These are phyloP conservation scores for Peromyscus californicus DNA, from an alignment of 2,113 vertebrate genomes.

Conservation along the genomic window DNA sequence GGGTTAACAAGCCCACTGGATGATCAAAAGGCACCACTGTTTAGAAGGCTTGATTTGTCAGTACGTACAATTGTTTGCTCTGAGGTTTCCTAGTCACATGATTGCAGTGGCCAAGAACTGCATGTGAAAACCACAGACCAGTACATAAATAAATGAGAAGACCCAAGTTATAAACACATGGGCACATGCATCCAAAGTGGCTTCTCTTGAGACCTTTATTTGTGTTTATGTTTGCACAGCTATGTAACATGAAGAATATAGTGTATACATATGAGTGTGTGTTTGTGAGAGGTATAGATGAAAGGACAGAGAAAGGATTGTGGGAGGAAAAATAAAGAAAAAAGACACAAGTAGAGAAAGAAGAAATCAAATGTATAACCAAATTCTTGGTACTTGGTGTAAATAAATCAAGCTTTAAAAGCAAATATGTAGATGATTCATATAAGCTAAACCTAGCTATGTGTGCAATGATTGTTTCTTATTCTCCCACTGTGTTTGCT, in stretches of 20 bases:
- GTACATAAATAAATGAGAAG: slow-evolving; percentile 65
- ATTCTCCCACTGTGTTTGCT: slow-evolving; percentile 73
- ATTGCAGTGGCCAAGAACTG: slow-evolving; percentile 54
- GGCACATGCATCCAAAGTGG: not conserved
- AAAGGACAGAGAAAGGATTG: not conserved
- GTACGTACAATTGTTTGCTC: slow-evolving; percentile 55
- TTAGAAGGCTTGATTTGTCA: slow-evolving; percentile 56
- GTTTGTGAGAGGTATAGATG: not conserved
- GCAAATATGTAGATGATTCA: slow-evolving; percentile 84
- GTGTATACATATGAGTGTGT: not conserved
- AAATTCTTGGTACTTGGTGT: slow-evolving; percentile 61
- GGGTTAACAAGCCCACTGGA: slow-evolving; percentile 38
- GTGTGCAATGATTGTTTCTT: slow-evolving; percentile 73
- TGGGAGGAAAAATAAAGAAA: not conserved
- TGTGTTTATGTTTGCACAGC: slow-evolving; percentile 23
- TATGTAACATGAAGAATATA: not conserved
- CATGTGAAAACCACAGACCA: slow-evolving; percentile 60
- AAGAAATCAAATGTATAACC: slow-evolving; percentile 61
- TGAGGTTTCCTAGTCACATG: slow-evolving; percentile 65
- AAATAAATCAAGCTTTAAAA: slow-evolving; percentile 84
- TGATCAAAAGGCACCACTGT: slow-evolving; percentile 57
- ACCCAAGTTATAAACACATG: slow-evolving; percentile 28
- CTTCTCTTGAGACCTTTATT: slow-evolving; percentile 43
- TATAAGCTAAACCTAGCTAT: slow-evolving; percentile 60
- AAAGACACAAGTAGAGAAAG: slow-evolving; percentile 18